Evolutionary conservation across 2,797 vertebrate species (phyloP), one percentile per base, ranked within the genome.

Genomic region (Leuciscus waleckii): DNA sequence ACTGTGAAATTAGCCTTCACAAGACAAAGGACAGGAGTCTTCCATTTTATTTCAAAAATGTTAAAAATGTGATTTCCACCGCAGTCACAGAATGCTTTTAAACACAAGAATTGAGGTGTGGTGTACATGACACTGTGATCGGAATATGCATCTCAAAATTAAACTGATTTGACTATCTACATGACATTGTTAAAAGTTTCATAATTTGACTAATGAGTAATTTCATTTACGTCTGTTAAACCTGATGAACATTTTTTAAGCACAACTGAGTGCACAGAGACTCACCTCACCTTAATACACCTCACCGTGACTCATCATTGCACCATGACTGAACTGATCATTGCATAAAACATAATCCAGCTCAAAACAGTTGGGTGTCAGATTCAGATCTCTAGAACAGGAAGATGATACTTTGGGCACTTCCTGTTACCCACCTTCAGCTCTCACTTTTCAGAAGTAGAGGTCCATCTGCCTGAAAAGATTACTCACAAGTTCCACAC

Each of bases 401-500:
- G 67, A 71, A 70, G 29, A 43, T 78, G 23, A 77, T 68, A 58
- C 35, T 43, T 29, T 21, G 21, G 8, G 26, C 14, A 61, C 79
- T 85, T 87, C 67, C 67, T 82, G 73, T 82, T 69, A 14, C 65
- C 35, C 74, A 65, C 51, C 35, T 63, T 84, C 19, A 35, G 32
- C 39, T 23, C 37, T 81, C 23, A 82, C 23, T 68, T 79, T 81
- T 56, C n/a, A 56, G 74, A 84, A 54, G 75, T 73, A 82, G 75
- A 85, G 56, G 51, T 7, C 56, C 49, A 85, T 88, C 68, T 88
- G 84, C 78, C 70, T 89, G 80, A 54, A 39, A 65, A 49, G 63
- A 35, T 49, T 76, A 58, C 87, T 92, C 88, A 92, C 43, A 90
- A 76, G 63, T 84, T 90, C 90, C 85, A 85, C 86, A 79, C 69